A percentile compares a stretch with the other conserved stretches of the same genome.
Conservation (phyloP, 2,888 invertebrate species). For the Pachliopta kotzebuea region DNA sequence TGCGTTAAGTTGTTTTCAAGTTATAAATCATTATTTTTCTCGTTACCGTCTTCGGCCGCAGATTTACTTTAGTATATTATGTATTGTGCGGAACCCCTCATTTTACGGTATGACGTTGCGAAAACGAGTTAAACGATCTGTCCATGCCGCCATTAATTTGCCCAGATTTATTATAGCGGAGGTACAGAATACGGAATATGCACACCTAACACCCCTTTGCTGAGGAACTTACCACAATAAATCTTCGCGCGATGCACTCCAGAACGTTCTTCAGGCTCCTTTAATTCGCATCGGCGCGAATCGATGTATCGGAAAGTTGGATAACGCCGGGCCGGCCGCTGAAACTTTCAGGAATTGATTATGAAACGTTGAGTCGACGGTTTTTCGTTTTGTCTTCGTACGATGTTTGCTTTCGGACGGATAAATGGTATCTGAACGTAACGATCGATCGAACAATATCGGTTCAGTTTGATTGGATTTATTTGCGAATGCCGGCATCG, state of each 20-base stretch:
- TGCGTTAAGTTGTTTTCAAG: slow-evolving; percentile 5
- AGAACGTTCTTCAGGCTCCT: slow-evolving; percentile 24
- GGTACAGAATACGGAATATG: slow-evolving; percentile 56
- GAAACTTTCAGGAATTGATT: slow-evolving; percentile 60
- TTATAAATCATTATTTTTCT: slow-evolving; percentile 22
- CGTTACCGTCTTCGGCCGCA: background rate
- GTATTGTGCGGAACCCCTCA: slow-evolving; percentile 45
- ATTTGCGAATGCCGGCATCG: slow-evolving; percentile 38
- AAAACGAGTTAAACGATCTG: slow-evolving; percentile 71
- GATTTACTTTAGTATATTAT: slow-evolving; percentile 38
- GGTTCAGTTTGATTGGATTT: slow-evolving; percentile 51
- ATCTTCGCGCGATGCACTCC: slow-evolving; percentile 43
- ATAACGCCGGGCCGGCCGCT: slow-evolving; percentile 33
- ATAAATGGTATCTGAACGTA: slow-evolving; percentile 47
- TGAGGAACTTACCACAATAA: slow-evolving; percentile 37
- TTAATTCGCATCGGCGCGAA: slow-evolving; percentile 15
- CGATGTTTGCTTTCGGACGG: slow-evolving; percentile 47
- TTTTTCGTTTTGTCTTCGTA: slow-evolving; percentile 56
- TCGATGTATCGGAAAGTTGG: slow-evolving; percentile 19
- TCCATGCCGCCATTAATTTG: slow-evolving; percentile 72
- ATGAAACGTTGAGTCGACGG: slow-evolving; percentile 62
- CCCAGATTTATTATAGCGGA: slow-evolving; percentile 68
- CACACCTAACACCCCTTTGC: slow-evolving; percentile 40
- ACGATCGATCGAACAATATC: slow-evolving; percentile 46
- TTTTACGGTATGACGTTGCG: slow-evolving; percentile 67